These are phyloP conservation scores for Brachionichthys hirsutus DNA, from an alignment of 2,113 vertebrate species.

Conservation along the genomic window DNA sequence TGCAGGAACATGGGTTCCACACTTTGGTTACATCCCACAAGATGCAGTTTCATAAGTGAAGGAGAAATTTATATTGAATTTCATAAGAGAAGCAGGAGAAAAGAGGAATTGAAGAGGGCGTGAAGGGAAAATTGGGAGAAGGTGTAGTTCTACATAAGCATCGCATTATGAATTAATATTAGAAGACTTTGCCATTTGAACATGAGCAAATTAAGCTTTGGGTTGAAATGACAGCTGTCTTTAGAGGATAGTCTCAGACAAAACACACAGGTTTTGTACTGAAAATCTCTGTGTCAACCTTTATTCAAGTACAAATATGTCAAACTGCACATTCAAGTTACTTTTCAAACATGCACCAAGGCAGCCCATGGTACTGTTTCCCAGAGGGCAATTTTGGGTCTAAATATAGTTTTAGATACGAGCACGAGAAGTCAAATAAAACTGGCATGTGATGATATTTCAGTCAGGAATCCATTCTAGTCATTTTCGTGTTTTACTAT, in stretches of 20 bases:
- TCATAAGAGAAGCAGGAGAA: constrained; percentile 20
- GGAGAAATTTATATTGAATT: constrained; percentile 24
- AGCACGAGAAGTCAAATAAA: no score
- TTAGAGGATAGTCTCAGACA: no score
- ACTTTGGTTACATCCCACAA: background rate
- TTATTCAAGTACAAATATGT: background rate
- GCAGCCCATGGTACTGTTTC: background rate
- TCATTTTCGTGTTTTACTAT: no score
- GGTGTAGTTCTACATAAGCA: background rate
- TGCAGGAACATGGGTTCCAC: constrained; percentile 6
- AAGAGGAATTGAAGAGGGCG: constrained; percentile 7
- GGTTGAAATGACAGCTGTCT: no score
- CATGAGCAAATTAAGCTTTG: no score
- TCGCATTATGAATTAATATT: background rate
- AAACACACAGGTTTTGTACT: background rate
- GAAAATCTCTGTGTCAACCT: background rate
- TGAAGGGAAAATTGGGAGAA: background rate
- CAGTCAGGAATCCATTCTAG: no score
- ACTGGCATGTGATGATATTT: no score
- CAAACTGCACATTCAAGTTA: constrained; percentile 1
- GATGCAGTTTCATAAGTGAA: constrained; percentile 26
- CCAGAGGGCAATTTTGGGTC: background rate
- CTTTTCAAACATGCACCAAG: background rate
- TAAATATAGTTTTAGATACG: background rate
- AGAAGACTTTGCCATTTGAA: no score